phyloP scores from a whole-genome alignment of 2,113 vertebrate species.

The Podocnemis expansa region DNA sequence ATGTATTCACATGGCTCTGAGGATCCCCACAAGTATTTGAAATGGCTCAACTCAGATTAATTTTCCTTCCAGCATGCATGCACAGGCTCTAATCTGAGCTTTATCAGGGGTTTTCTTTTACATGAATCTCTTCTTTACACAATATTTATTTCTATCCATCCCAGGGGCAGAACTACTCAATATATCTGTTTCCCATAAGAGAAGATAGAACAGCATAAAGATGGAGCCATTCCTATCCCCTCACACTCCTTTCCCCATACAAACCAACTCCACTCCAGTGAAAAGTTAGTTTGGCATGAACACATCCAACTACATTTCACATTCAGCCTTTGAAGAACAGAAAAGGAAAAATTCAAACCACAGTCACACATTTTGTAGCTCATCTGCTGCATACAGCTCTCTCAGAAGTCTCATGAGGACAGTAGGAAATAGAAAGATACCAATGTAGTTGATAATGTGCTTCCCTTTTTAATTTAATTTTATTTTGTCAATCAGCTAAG shows the following conservation, averaged over 20 bases:
- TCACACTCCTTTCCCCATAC: background rate
- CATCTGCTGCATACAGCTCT: background rate
- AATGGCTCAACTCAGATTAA: background rate
- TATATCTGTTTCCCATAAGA: background rate
- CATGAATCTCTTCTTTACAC: background rate
- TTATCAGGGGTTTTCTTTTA: background rate
- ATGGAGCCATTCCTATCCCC: background rate
- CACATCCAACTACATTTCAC: background rate
- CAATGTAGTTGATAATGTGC: background rate
- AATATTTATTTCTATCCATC: background rate
- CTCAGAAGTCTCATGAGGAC: background rate
- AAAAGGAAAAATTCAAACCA: background rate
- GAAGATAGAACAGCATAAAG: background rate
- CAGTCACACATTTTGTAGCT: background rate
- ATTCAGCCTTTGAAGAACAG: background rate
- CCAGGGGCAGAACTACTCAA: background rate
- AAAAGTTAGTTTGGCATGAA: background rate
- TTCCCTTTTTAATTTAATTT: background rate
- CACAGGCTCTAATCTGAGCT: background rate
- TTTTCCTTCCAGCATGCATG: background rate
- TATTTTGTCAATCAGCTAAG: background rate
- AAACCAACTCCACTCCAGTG: background rate
- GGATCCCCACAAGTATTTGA: background rate
- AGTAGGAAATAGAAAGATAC: background rate
- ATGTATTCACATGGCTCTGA: background rate